Evolutionary conservation across 1,140 invertebrate genomes (phyloP).

Genomic region (Neuroterus valhalla): DNA sequence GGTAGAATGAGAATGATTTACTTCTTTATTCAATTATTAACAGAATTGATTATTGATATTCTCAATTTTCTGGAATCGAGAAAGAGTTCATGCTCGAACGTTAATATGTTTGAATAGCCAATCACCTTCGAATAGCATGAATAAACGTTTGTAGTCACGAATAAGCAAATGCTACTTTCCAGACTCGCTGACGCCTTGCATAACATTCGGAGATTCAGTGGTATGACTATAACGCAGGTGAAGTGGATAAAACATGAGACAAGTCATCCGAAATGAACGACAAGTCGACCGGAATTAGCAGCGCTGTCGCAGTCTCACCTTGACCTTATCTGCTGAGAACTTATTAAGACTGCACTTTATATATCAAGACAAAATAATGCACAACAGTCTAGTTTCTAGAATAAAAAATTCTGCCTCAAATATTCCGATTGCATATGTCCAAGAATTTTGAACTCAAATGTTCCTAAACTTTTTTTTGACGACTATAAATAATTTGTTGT

Average conservation of each 20-base stretch:
- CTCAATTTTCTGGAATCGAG: too few species aligned
- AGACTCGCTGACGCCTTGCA: not conserved
- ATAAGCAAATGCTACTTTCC: not conserved
- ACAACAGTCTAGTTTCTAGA: not conserved
- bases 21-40: too few species aligned
- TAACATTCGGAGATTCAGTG: not conserved
- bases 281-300: slow-evolving; percentile 5
- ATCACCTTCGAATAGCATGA: not conserved
- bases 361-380: not conserved
- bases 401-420: not conserved
- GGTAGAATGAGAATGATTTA: too few species aligned
- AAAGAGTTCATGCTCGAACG: too few species aligned
- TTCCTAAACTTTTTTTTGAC: too few species aligned
- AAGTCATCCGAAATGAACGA: slow-evolving; percentile 16
- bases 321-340: not conserved
- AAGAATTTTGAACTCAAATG: too few species aligned
- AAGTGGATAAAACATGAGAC: not conserved
- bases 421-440: too few species aligned
- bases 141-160: not conserved
- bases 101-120: too few species aligned
- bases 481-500: too few species aligned
- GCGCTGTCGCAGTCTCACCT: slow-evolving; percentile 6
- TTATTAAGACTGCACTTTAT: not conserved
- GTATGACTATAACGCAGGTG: not conserved
- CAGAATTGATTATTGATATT: too few species aligned